Percentiles rank a stretch among this genome's conserved stretches.
phyloP scores from a whole-genome alignment of 1,140 invertebrate genomes.

The Zaprionus capensis region DNA sequence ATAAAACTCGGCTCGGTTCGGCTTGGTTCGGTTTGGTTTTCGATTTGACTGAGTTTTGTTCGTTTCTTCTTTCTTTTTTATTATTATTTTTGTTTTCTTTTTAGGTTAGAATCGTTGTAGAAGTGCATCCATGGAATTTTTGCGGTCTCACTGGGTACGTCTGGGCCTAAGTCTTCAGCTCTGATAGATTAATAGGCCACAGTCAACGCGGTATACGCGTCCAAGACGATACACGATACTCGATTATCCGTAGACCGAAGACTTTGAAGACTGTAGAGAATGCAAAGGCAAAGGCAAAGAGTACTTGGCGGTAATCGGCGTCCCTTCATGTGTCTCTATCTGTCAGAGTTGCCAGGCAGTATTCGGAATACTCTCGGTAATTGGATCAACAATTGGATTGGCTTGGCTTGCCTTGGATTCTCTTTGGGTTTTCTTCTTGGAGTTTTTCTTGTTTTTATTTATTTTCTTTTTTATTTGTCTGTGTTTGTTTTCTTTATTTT shows the following conservation, averaged over 20 bases:
- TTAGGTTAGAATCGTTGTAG: constrained; percentile 53
- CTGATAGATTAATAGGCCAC: constrained; percentile 80
- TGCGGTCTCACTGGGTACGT: constrained; percentile 19
- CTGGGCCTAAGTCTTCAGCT: constrained; percentile 27
- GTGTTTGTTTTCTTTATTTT: constrained; percentile 21
- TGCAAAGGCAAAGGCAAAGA: no score
- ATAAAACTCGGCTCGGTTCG: constrained; percentile 12
- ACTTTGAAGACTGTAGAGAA: no score
- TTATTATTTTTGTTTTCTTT: constrained; percentile 43
- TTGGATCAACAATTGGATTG: constrained; percentile 48
- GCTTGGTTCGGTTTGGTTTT: constrained; percentile 20
- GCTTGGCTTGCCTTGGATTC: background rate
- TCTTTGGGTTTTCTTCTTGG: background rate
- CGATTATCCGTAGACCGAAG: background rate
- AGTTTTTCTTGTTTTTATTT: background rate
- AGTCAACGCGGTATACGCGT: constrained; percentile 47
- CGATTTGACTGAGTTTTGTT: background rate
- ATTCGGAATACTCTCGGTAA: constrained; percentile 44
- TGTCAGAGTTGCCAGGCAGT: constrained; percentile 30
- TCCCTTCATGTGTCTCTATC: constrained; percentile 24
- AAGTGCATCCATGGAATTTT: constrained; percentile 64
- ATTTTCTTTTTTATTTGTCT: constrained; percentile 8
- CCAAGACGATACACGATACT: constrained; percentile 24
- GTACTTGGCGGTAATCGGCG: constrained; percentile 14
- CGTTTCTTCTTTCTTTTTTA: constrained; percentile 19